Evolutionary conservation across 2,113 vertebrate genomes (phyloP).

Genomic region (Oryzias javanicus): DNA sequence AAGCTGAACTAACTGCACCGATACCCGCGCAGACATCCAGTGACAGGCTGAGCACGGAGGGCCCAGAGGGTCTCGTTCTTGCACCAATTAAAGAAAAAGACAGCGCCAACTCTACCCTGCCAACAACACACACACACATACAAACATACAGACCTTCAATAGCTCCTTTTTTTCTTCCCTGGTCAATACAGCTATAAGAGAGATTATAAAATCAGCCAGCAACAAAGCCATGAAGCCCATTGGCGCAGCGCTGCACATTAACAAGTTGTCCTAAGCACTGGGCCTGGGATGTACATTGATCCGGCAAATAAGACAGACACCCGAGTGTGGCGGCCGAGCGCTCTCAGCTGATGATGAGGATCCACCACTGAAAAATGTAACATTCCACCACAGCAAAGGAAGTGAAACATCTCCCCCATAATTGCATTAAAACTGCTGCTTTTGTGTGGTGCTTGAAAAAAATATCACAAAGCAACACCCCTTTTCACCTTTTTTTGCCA

Average conservation of each 20-base stretch:
- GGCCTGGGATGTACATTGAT: slow-evolving; percentile 61
- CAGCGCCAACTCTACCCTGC: slow-evolving; percentile 50
- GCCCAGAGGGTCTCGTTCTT: slow-evolving; percentile 53
- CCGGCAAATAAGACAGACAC: slow-evolving; percentile 52
- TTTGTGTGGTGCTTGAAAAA: slow-evolving; percentile 16
- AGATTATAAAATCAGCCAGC: slow-evolving; percentile 62
- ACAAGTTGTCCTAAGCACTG: slow-evolving; percentile 52
- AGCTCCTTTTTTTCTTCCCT: slow-evolving; percentile 33
- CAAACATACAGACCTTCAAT: slow-evolving; percentile 21
- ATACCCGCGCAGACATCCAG: slow-evolving; percentile 40
- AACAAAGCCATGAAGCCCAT: slow-evolving; percentile 56
- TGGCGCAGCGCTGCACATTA: slow-evolving; percentile 59
- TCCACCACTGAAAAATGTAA: slow-evolving; percentile 26
- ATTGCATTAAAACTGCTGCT: not conserved
- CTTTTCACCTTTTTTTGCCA: not conserved
- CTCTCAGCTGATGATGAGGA: slow-evolving; percentile 31
- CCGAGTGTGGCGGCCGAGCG: slow-evolving; percentile 38
- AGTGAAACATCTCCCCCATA: slow-evolving; percentile 9
- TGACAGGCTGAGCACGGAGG: slow-evolving; percentile 40
- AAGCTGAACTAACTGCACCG: slow-evolving; percentile 42
- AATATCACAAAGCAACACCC: slow-evolving; percentile 13
- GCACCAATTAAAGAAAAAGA: slow-evolving; percentile 66
- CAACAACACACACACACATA: slow-evolving; percentile 28
- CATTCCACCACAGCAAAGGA: not conserved
- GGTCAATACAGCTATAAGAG: slow-evolving; percentile 64